Evolutionary conservation across 2,888 invertebrate species (phyloP).

Genomic region (Archips crataeganus): DNA sequence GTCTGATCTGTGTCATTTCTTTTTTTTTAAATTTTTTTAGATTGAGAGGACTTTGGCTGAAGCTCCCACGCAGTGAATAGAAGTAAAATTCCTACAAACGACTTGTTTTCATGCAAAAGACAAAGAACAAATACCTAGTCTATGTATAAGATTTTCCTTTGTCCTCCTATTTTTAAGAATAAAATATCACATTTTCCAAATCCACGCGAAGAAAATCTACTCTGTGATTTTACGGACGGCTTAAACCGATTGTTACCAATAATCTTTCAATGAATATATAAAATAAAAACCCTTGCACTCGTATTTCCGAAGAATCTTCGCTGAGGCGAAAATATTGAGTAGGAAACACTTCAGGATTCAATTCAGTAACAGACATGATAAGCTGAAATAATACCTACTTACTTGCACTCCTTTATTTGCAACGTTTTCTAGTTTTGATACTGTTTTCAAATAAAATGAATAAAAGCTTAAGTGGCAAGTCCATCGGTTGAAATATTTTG

Average conservation of each 20-base stretch:
- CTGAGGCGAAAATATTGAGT: constrained; percentile 13
- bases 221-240: background rate
- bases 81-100: no score
- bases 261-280: constrained; percentile 27
- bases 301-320: constrained; percentile 6
- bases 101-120: background rate
- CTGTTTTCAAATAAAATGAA: no score
- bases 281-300: constrained; percentile 8
- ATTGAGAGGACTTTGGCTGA: no score
- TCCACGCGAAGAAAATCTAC: background rate
- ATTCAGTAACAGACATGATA: background rate
- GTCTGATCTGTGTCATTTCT: no score
- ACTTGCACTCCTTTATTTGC: no score
- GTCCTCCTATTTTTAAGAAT: background rate
- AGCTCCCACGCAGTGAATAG: no score
- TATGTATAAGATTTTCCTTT: background rate
- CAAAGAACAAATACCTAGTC: background rate
- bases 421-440: no score
- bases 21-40: no score
- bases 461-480: no score
- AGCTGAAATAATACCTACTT: background rate
- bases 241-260: constrained; percentile 10
- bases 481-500: no score
- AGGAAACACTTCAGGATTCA: background rate
- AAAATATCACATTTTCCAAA: constrained; percentile 10